phyloP scores from a whole-genome alignment of 2,113 vertebrate genomes.

The Tachysurus fulvidraco region DNA sequence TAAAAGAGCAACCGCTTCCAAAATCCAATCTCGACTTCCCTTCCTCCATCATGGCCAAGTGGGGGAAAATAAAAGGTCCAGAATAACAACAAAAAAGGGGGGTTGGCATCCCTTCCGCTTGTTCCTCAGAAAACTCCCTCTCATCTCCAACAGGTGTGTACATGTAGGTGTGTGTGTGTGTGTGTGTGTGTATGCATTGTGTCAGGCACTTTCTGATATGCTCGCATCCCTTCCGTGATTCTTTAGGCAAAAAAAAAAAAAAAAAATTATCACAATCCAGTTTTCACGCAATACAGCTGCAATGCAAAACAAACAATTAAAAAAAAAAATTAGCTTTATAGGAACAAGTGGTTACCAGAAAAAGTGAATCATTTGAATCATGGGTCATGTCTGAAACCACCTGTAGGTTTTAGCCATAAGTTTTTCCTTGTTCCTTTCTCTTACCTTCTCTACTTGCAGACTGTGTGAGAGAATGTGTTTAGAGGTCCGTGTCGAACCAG shows the following conservation, averaged over 20 bases:
- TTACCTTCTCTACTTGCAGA: constrained; percentile 41
- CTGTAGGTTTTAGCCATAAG: not conserved
- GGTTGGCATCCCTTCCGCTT: constrained; percentile 82
- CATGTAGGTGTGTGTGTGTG: not conserved
- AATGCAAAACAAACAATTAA: constrained; percentile 34
- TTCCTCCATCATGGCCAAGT: constrained; percentile 62
- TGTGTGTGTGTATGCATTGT: constrained; percentile 82
- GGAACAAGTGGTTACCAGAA: not conserved
- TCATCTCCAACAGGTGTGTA: constrained; percentile 22
- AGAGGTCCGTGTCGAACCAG: constrained; percentile 99
- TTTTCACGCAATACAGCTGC: constrained; percentile 90
- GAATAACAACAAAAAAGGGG: constrained; percentile 7
- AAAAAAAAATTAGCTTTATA: not conserved
- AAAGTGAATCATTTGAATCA: not conserved
- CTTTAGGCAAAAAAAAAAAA: constrained; percentile 92
- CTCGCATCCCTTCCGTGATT: constrained; percentile 88
- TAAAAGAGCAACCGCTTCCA: constrained; percentile 82
- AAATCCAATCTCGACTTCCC: constrained; percentile 84
- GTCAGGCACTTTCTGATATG: constrained; percentile 99
- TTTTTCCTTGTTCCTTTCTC: not conserved
- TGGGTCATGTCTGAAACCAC: too few species aligned
- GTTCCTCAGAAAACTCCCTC: constrained; percentile 83
- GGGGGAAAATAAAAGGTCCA: constrained; percentile 70
- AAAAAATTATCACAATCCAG: constrained; percentile 81
- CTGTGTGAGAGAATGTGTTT: constrained; percentile 63